Conservation (phyloP, 2,797 vertebrate genomes). For the Anomalospiza imberbis region DNA sequence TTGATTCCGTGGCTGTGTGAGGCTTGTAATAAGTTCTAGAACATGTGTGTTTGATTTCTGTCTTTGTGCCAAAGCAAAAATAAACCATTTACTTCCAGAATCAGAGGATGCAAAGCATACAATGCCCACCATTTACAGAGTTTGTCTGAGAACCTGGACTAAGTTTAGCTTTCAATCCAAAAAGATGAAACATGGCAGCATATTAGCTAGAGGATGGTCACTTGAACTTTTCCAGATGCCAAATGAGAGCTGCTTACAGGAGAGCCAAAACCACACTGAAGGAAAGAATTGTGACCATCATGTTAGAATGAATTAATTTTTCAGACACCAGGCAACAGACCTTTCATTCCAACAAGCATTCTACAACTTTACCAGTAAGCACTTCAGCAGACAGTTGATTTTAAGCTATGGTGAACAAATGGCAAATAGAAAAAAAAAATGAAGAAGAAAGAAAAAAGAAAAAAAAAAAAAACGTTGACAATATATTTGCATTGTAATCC, state of each 20-base stretch:
- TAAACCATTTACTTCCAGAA: neutral
- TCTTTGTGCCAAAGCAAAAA: neutral
- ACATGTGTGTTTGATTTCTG: neutral
- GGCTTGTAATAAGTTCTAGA: neutral
- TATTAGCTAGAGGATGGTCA: neutral
- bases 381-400: neutral
- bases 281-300: neutral
- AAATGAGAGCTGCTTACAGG: neutral
- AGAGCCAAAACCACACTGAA: neutral
- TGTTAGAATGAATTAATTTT: neutral
- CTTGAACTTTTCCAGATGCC: neutral
- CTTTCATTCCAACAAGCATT: neutral
- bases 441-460: too few species aligned
- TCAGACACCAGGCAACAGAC: neutral
- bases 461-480: neutral
- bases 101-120: neutral
- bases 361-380: neutral
- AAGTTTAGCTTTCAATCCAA: neutral
- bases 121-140: neutral
- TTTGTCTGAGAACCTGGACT: neutral
- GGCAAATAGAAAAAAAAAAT: fast-evolving
- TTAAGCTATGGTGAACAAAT: neutral
- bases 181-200: neutral
- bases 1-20: neutral
- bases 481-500: neutral